Base-by-base conservation (phyloP, 30 jellyfish, hydroid and myxozoan species). In the Aurelia sp. region DNA sequence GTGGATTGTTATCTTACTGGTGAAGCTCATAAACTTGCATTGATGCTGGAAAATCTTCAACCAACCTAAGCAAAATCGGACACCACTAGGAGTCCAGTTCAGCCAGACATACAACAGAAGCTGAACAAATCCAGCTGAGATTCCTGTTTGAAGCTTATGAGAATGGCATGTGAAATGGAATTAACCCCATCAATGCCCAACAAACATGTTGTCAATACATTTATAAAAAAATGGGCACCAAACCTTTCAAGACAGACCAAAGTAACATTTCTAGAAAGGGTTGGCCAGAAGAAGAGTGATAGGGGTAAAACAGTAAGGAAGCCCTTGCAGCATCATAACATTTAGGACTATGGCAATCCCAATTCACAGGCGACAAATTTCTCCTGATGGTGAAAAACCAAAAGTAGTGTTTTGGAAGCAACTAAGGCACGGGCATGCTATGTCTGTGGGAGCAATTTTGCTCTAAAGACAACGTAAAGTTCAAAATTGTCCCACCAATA, bases 21-120 rank as follows among this genome's bases (percentile, higher is more conserved):
- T 20, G 92, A 82, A 82, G 85, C 84, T 8, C 92, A 82, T 35
- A 67, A 82, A 52, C 72, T 57, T 13, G 85, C 92, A 41, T 52
- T 82, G 33, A 67, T 66, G 85, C 77, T 82, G 61, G 87, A 82
- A 63, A 59, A 82, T 24, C 63, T 65, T 17, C 77, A 67, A 24
- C 47, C 33, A 8, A 44, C 17, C 7, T 73, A 69, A 13, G 44
- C 67, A 19, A 4, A 65, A 13, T 72, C 71, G 57, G 86, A 51
- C 47, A 22, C 21, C 30, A 12, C 78, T 68, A 82, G 18, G 38
- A 52, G 88, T 21, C 92, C 85, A 6, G 8, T 69, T 24, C 78
- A 82, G 85, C 92, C 87, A 31, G 86, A 82, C 64, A 33, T 70
- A 13, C 4, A 87, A 13, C 21, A 47, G 38, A 44, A 76, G 53